Percentiles rank a stretch among this genome's conserved stretches.
Evolutionary conservation across 1,140 invertebrate species (phyloP).

Genomic region (Copidosoma floridanum): DNA sequence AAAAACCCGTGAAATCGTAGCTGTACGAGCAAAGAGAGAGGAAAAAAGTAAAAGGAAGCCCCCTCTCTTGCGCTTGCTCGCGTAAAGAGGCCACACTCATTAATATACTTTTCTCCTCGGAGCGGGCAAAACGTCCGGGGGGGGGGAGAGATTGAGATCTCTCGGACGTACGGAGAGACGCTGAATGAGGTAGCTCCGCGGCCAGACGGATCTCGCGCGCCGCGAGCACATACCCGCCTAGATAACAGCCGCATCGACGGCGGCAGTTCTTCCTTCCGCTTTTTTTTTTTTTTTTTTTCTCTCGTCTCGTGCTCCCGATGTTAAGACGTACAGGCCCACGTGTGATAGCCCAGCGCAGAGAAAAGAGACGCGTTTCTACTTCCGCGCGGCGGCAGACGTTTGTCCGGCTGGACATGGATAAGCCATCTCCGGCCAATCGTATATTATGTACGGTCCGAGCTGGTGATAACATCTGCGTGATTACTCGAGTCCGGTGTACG

Average conservation of each 20-base stretch:
- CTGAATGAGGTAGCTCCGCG: no score
- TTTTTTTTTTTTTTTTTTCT: not conserved
- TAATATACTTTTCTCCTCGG: slow-evolving; percentile 24
- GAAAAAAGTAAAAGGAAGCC: slow-evolving; percentile 6
- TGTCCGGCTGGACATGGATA: no score
- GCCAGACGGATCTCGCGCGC: slow-evolving; percentile 17
- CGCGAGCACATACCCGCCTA: not conserved
- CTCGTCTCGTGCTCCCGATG: not conserved
- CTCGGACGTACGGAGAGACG: no score
- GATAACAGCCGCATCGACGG: not conserved
- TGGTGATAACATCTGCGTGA: slow-evolving; percentile 47
- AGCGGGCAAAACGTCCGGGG: not conserved
- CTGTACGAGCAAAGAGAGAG: no score
- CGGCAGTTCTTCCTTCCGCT: not conserved
- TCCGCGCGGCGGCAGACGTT: not conserved
- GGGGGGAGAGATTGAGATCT: slow-evolving; percentile 24
- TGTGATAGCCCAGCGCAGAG: no score
- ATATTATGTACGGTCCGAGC: not conserved
- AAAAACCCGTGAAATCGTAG: no score
- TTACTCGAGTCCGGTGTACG: slow-evolving; percentile 40
- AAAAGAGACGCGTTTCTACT: slow-evolving; percentile 16
- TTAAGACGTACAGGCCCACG: no score
- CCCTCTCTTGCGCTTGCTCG: no score
- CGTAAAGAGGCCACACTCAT: slow-evolving; percentile 15
- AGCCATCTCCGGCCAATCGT: slow-evolving; percentile 41